These are phyloP conservation scores for Caenorhabditis becei DNA, from an alignment of 2,888 invertebrate genomes.

Conservation along the genomic window DNA sequence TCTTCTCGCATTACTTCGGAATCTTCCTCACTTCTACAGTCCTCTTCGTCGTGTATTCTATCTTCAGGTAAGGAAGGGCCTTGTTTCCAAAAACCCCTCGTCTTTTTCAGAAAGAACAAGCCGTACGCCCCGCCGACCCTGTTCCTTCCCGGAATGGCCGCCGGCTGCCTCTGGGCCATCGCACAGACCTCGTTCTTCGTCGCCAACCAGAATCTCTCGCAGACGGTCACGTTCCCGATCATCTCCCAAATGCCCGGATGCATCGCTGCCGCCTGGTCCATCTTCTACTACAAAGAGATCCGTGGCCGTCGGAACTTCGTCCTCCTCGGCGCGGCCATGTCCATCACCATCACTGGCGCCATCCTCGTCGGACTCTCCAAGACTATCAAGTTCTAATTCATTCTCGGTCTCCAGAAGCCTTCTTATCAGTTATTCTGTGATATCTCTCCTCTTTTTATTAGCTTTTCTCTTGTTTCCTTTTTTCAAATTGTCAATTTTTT, in stretches of 20 bases:
- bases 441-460: neutral
- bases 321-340: conserved; percentile 73
- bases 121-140: conserved; percentile 82
- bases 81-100: neutral
- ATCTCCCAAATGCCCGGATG: conserved; percentile 83
- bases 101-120: conserved; percentile 79
- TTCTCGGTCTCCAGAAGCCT: neutral
- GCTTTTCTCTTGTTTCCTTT: neutral
- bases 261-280: conserved; percentile 83
- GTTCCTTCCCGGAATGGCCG: conserved; percentile 83
- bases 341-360: conserved; percentile 76
- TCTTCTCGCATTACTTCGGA: conserved; percentile 83
- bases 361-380: conserved; percentile 79
- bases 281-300: conserved; percentile 83
- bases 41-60: conserved; percentile 82
- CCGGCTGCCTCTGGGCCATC: conserved; percentile 83
- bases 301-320: conserved; percentile 75
- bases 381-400: conserved; percentile 48
- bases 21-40: conserved; percentile 82
- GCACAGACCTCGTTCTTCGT: conserved; percentile 84
- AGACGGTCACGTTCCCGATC: conserved; percentile 83
- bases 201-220: conserved; percentile 83
- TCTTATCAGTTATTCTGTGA: neutral
- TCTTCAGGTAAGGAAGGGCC: conserved; percentile 73
- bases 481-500: neutral